These are phyloP conservation scores for Calypte anna DNA, from an alignment of 2,113 vertebrate genomes.

Conservation along the genomic window DNA sequence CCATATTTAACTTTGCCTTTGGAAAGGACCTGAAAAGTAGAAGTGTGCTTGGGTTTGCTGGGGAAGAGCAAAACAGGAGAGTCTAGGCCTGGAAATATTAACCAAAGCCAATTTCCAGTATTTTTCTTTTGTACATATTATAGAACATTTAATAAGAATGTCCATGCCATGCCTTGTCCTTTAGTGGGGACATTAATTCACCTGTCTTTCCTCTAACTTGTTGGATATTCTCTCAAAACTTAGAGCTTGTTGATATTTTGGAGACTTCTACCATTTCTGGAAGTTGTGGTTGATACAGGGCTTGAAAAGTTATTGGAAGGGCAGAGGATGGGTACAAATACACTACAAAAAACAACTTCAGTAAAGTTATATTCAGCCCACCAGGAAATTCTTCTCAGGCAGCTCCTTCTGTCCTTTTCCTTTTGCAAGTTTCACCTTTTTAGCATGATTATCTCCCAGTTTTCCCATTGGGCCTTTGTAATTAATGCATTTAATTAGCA, in stretches of 20 bases:
- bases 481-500: not conserved
- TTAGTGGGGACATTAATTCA: not conserved
- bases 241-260: not conserved
- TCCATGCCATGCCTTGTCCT: not conserved
- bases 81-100: not conserved
- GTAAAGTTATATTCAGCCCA: too few species aligned
- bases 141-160: not conserved
- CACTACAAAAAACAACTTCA: too few species aligned
- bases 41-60: not conserved
- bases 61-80: not conserved
- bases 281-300: too few species aligned
- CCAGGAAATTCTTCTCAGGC: not conserved
- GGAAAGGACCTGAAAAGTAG: not conserved
- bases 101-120: not conserved
- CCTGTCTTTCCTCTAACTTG: not conserved
- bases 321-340: too few species aligned
- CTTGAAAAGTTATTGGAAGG: too few species aligned
- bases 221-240: not conserved
- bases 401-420: not conserved
- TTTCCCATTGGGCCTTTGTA: not conserved
- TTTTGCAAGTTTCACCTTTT: not conserved
- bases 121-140: not conserved
- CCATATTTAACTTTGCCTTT: not conserved
- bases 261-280: not conserved
- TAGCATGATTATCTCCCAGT: not conserved